Evolutionary conservation across 2,797 vertebrate genomes (phyloP).

Genomic region (Trematomus bernacchii): DNA sequence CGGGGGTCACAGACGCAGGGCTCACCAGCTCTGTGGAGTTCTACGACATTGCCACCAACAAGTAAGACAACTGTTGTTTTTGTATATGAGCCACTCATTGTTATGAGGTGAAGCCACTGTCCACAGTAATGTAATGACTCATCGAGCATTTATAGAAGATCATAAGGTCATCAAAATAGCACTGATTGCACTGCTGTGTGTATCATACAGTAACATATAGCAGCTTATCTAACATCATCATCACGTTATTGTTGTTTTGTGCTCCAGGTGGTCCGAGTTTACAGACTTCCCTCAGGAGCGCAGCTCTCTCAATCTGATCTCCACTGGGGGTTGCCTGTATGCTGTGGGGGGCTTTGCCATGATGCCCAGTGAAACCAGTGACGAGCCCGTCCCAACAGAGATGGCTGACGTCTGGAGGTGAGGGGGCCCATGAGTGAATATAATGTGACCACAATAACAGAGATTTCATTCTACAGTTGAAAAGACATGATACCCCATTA

Average conservation of each 20-base stretch:
- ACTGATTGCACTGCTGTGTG: background rate
- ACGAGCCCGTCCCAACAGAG: slow-evolving; percentile 93
- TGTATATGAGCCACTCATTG: background rate
- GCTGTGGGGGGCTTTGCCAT: slow-evolving; percentile 95
- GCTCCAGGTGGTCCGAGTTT: slow-evolving; percentile 92
- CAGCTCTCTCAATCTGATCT: slow-evolving; percentile 92
- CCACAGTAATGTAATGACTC: slow-evolving; percentile 49
- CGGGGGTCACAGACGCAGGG: slow-evolving; percentile 93
- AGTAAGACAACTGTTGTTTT: slow-evolving; percentile 78
- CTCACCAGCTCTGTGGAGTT: slow-evolving; percentile 92
- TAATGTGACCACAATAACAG: background rate
- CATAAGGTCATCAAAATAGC: slow-evolving; percentile 50
- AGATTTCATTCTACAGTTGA: background rate
- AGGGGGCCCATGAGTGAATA: slow-evolving; percentile 33
- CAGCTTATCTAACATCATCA: slow-evolving; percentile 30
- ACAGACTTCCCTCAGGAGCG: slow-evolving; percentile 95
- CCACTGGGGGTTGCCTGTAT: slow-evolving; percentile 88
- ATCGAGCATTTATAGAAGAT: slow-evolving; percentile 15
- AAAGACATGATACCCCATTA: background rate
- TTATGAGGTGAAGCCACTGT: slow-evolving; percentile 35
- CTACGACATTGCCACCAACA: slow-evolving; percentile 91
- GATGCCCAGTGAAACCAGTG: slow-evolving; percentile 90
- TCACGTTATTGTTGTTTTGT: slow-evolving; percentile 36
- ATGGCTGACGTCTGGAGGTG: slow-evolving; percentile 98
- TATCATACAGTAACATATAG: slow-evolving; percentile 17